Evolutionary conservation across 2,888 invertebrate genomes (phyloP).

Genomic region (Halocaridina rubra): DNA sequence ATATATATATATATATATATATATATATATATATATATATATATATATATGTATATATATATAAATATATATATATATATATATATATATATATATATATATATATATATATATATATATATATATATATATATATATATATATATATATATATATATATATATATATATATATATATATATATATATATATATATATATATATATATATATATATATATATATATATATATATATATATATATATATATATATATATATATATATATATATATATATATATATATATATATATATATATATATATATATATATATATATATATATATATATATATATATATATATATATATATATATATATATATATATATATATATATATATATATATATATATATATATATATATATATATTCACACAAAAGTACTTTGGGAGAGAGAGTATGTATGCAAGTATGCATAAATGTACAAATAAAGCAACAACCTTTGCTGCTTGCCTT

Average conservation of each 20-base stretch:
- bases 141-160: neutral
- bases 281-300: neutral
- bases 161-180: neutral
- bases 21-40: neutral
- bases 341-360: neutral
- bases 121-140: neutral
- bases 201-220: neutral
- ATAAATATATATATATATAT: neutral
- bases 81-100: neutral
- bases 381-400: neutral
- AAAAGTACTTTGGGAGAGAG: neutral
- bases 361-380: neutral
- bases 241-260: neutral
- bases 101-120: neutral
- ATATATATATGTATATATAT: neutral
- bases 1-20: neutral
- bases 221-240: neutral
- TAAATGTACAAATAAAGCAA: no score
- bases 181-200: neutral
- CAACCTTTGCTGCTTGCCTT: no score
- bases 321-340: neutral
- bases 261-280: neutral
- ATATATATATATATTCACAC: neutral
- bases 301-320: neutral
- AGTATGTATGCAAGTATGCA: no score